Evolutionary conservation across 2,888 invertebrate genomes (phyloP), one percentile per base, ranked within the genome.

Genomic region (Lasioglossum vierecki): DNA sequence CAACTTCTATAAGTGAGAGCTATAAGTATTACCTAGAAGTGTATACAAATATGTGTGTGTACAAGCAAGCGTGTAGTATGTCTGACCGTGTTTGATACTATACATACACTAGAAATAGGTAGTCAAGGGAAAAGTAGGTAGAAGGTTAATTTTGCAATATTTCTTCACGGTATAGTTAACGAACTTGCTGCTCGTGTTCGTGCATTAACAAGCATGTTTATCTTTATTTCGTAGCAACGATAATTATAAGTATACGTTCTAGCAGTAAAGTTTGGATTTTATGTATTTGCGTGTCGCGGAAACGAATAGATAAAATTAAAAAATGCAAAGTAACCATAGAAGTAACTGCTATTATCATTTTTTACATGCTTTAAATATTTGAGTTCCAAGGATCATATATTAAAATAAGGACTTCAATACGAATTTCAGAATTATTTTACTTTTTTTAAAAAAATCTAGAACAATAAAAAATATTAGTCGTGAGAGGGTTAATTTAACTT

Each of bases 101-200:
- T 18, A 35, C 9, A 76, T n/a, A 39, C n/a, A 35, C 30, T 15
- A 11, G 11, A 63, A 30, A 46, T 30, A 4, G 35, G 46, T 15
- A 71, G 72, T 46, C 30, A 49, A 72, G 46, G 72, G 1, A 57
- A 35, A 57, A 71, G 30, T 78, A 41, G 49, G 30, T 78, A 53
- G 49, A 26, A 41, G 53, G 78, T 39, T 70, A 26, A 46, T 70
- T 77, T 77, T 75, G 75, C 26, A 75, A 75, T 75, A 15, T 75
- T 75, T 60, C 57, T 26, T 60, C 39, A 53, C 9, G 75, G 4
- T 60, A 39, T 41, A 60, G 22, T 26, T 60, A 60, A 44, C 26
- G 5, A 41, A 39, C 41, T 26, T n/a, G 41, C 26, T 13, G 9
- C n/a, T 60, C 41, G 15, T 41, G 39, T 26, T 18, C 11, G 18